Percentiles rank a stretch among this genome's conserved stretches.
phyloP scores from a whole-genome alignment of 1,140 invertebrate genomes.

The Asobara japonica region DNA sequence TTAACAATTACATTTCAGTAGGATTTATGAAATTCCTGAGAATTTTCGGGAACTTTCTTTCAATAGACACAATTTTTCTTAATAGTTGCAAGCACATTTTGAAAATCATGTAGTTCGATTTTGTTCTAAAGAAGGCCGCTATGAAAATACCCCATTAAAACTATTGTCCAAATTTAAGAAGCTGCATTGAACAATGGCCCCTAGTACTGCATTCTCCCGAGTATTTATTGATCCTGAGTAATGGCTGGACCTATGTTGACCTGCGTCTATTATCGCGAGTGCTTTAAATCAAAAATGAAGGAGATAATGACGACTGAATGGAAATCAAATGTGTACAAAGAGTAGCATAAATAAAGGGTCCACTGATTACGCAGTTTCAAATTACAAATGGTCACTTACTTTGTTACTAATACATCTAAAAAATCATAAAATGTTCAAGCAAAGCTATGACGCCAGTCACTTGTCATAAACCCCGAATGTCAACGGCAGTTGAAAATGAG shows the following conservation, averaged over 20 bases:
- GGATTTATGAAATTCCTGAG: too few relatives aligned
- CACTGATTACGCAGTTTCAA: slow-evolving; percentile 14
- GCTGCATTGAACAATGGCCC: neutral
- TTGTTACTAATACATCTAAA: slow-evolving; percentile 47
- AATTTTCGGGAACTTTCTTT: too few relatives aligned
- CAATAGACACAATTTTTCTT: too few relatives aligned
- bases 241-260: neutral
- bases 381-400: slow-evolving; percentile 46
- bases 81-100: too few relatives aligned
- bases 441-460: slow-evolving; percentile 21
- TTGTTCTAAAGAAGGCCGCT: too few relatives aligned
- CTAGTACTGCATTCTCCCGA: neutral
- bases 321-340: neutral
- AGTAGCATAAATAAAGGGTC: neutral
- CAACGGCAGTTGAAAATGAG: slow-evolving; percentile 31
- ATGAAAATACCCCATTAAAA: too few relatives aligned
- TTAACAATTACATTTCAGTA: too few relatives aligned
- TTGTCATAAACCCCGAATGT: slow-evolving; percentile 10
- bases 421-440: slow-evolving; percentile 36
- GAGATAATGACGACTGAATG: neutral
- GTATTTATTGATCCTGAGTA: slow-evolving; percentile 12
- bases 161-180: slow-evolving; percentile 6
- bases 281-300: slow-evolving; percentile 2
- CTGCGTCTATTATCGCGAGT: neutral
- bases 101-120: too few relatives aligned